phyloP scores from a whole-genome alignment of 2,888 invertebrate species.

The Apotomis betuletana region DNA sequence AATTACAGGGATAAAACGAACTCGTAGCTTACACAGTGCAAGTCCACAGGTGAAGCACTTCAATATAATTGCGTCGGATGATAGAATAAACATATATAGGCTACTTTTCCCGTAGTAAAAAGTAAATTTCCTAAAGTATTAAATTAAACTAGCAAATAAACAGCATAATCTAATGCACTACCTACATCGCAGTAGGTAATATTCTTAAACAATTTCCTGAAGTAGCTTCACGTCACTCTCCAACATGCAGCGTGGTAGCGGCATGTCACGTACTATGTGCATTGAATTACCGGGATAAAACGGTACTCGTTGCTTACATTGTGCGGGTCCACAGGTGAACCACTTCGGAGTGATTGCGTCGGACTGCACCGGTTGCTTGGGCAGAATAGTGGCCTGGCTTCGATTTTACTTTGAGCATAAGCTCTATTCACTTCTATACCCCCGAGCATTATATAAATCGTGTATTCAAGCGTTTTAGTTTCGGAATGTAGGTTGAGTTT shows the following conservation, averaged over 20 bases:
- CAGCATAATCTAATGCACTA: not conserved
- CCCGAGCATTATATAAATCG: too few relatives aligned
- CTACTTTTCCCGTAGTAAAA: too few relatives aligned
- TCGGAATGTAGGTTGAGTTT: too few relatives aligned
- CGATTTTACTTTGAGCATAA: constrained; percentile 1
- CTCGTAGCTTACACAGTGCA: too few relatives aligned
- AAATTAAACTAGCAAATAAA: too few relatives aligned
- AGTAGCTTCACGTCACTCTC: not conserved
- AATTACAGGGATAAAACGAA: too few relatives aligned
- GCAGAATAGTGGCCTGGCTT: constrained; percentile 3
- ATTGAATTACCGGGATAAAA: constrained; percentile 40
- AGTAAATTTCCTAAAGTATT: too few relatives aligned
- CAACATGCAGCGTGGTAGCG: not conserved
- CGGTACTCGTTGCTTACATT: constrained; percentile 37
- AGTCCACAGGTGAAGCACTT: too few relatives aligned
- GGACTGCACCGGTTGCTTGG: constrained; percentile 17
- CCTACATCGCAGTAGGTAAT: not conserved
- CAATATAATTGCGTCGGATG: too few relatives aligned
- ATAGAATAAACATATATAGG: too few relatives aligned
- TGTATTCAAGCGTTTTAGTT: too few relatives aligned
- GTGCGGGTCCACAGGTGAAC: constrained; percentile 25
- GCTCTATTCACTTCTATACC: not conserved
- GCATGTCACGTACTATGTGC: constrained; percentile 42
- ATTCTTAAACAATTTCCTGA: constrained; percentile 2
- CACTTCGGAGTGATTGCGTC: constrained; percentile 30